Evolutionary conservation across 2,113 vertebrate species (phyloP).

Genomic region (Ceratotherium simum): DNA sequence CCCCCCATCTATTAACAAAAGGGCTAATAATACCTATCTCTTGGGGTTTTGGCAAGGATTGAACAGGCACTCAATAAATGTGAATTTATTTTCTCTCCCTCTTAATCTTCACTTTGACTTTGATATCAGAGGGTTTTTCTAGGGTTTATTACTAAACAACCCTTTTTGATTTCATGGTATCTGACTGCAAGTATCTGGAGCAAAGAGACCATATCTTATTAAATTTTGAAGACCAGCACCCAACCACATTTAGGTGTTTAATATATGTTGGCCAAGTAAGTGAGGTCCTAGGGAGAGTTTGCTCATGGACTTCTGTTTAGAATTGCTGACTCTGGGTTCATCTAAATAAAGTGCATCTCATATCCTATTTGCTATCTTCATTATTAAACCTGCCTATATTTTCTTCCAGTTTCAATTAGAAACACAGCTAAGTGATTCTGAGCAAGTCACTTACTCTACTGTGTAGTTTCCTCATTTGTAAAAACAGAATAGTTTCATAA

Average conservation of each 20-base stretch:
- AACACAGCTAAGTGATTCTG: slow-evolving; percentile 38
- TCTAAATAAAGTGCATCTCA: background rate
- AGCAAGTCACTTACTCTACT: background rate
- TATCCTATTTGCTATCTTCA: background rate
- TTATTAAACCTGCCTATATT: background rate
- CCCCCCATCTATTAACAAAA: background rate
- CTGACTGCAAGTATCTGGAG: background rate
- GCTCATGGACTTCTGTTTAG: background rate
- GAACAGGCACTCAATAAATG: background rate
- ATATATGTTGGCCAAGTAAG: background rate
- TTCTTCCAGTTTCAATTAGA: slow-evolving; percentile 45
- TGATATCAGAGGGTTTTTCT: slow-evolving; percentile 10
- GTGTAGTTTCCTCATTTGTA: background rate
- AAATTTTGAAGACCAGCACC: background rate
- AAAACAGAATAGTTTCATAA: slow-evolving; percentile 28
- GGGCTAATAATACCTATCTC: background rate
- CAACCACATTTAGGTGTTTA: background rate
- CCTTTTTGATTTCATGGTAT: background rate
- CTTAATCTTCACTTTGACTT: slow-evolving; percentile 28
- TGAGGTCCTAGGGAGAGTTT: background rate
- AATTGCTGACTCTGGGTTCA: background rate
- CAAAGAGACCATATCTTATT: background rate
- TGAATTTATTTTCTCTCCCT: background rate
- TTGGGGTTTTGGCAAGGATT: background rate
- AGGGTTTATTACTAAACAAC: background rate